Evolutionary conservation across 1,140 invertebrate species (phyloP).

Genomic region (Aphaenogaster ashmeadi): DNA sequence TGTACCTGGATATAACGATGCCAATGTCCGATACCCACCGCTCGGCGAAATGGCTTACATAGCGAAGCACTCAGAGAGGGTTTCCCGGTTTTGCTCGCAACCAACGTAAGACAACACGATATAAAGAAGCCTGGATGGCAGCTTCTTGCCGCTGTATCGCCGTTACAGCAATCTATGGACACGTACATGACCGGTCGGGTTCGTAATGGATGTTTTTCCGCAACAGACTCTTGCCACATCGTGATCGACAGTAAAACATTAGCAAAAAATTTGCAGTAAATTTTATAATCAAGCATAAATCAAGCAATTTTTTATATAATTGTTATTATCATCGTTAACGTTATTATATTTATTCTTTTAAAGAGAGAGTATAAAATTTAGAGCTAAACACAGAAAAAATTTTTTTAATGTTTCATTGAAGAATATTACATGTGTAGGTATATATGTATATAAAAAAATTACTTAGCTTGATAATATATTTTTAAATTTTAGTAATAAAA

Average conservation of each 20-base stretch:
- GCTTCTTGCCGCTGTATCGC: conserved; percentile 50
- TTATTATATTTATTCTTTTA: background rate
- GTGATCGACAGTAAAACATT: conserved; percentile 2
- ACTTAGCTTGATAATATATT: background rate
- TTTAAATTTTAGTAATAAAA: background rate
- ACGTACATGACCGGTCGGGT: conserved; percentile 40
- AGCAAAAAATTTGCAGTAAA: background rate
- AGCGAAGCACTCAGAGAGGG: conserved; percentile 79
- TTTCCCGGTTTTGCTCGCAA: conserved; percentile 73
- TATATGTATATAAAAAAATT: background rate
- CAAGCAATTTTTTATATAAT: background rate
- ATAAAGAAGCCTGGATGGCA: conserved; percentile 57
- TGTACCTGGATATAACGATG: conserved; percentile 73
- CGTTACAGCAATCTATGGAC: conserved; percentile 46
- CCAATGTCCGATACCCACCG: conserved; percentile 73
- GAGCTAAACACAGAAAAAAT: background rate
- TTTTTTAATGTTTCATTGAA: too few relatives aligned
- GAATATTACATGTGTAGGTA: background rate
- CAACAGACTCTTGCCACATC: conserved; percentile 1
- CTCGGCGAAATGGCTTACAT: conserved; percentile 80
- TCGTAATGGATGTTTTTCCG: conserved; percentile 60
- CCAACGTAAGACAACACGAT: conserved; percentile 60
- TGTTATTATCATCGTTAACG: background rate
- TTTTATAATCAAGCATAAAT: background rate
- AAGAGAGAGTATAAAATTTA: background rate